phyloP scores from a whole-genome alignment of 2,888 invertebrate species.

The Euplagia quadripunctaria region DNA sequence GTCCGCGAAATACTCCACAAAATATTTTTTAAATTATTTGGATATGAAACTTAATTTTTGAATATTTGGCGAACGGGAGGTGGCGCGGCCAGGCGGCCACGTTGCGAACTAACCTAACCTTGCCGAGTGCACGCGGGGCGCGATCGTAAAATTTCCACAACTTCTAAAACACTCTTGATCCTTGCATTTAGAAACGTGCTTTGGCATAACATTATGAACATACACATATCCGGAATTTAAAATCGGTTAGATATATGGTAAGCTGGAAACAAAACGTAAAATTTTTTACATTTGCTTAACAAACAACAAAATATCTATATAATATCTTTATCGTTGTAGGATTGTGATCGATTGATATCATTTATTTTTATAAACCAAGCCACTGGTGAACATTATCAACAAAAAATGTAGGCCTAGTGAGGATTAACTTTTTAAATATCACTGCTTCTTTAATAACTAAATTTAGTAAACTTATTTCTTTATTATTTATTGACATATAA shows the following conservation, averaged over 20 bases:
- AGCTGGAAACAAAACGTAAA: too few relatives aligned
- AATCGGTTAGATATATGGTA: background rate
- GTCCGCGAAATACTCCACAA: slow-evolving; percentile 5
- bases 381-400: background rate
- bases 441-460: too few relatives aligned
- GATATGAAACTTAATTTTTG: slow-evolving; percentile 46
- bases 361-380: background rate
- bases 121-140: slow-evolving; percentile 73
- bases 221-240: slow-evolving; percentile 18
- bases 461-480: too few relatives aligned
- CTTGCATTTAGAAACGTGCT: slow-evolving; percentile 57
- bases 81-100: slow-evolving; percentile 81
- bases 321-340: slow-evolving; percentile 14
- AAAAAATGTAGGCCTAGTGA: background rate
- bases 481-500: too few relatives aligned
- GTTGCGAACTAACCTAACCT: slow-evolving; percentile 86
- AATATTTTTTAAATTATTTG: slow-evolving; percentile 32
- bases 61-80: slow-evolving; percentile 66
- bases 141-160: slow-evolving; percentile 66
- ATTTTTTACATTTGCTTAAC: background rate
- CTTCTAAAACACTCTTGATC: slow-evolving; percentile 69
- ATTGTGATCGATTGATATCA: background rate
- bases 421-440: background rate
- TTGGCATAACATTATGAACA: slow-evolving; percentile 9
- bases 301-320: background rate